Evolutionary conservation across 2,888 invertebrate genomes (phyloP).

Genomic region (Pantelozetes paolii): DNA sequence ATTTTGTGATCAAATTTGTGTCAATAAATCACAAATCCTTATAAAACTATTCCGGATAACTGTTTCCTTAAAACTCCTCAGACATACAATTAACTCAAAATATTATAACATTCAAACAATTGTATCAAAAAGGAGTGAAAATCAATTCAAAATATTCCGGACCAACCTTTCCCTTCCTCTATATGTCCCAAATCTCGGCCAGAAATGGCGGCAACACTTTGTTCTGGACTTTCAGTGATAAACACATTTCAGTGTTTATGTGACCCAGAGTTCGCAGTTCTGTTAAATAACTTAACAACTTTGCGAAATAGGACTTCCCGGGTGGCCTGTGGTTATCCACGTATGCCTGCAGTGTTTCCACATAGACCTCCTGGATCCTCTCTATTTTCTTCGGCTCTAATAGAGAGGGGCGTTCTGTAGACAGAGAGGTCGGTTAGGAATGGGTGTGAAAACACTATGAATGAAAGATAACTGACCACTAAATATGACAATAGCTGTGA

Average conservation of each 20-base stretch:
- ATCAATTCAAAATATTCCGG: too few relatives aligned
- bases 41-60: too few relatives aligned
- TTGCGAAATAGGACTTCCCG: constrained; percentile 73
- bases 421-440: constrained; percentile 3
- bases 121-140: too few relatives aligned
- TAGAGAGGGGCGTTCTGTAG: constrained; percentile 80
- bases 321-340: constrained; percentile 73
- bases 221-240: constrained; percentile 91
- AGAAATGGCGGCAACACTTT: constrained; percentile 92
- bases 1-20: too few relatives aligned
- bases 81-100: too few relatives aligned
- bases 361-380: constrained; percentile 91
- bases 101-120: too few relatives aligned
- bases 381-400: constrained; percentile 88
- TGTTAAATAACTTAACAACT: constrained; percentile 83
- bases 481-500: constrained; percentile 96
- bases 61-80: too few relatives aligned
- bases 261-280: constrained; percentile 91
- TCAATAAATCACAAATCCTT: too few relatives aligned
- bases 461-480: constrained; percentile 64
- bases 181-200: constrained; percentile 93
- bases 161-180: too few relatives aligned
- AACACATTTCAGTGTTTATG: constrained; percentile 96
- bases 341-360: constrained; percentile 86
- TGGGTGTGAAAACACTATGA: too few relatives aligned